Percentiles rank a stretch among this genome's conserved stretches.
phyloP scores from a whole-genome alignment of 2,797 vertebrate species.

The Spondyliosoma cantharus region DNA sequence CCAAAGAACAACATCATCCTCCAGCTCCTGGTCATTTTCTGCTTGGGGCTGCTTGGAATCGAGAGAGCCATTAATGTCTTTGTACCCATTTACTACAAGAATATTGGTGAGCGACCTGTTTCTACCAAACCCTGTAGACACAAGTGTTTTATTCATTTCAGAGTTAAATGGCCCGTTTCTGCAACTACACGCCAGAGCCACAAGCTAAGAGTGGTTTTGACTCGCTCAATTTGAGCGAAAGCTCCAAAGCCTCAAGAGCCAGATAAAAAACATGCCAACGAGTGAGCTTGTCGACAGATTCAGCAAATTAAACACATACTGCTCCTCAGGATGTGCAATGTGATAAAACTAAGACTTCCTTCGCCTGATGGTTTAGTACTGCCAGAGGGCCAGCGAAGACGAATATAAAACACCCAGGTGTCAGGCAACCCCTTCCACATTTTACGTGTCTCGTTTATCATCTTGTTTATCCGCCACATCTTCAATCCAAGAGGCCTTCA shows the following conservation, averaged over 20 bases:
- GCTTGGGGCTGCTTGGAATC: constrained; percentile 89
- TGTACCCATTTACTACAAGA: constrained; percentile 94
- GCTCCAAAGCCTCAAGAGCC: neutral
- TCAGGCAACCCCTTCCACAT: neutral
- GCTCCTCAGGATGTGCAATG: neutral
- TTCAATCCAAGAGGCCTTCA: neutral
- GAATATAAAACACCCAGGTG: neutral
- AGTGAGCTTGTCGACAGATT: neutral
- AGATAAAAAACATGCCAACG: neutral
- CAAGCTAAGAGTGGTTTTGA: neutral
- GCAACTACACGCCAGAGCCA: neutral
- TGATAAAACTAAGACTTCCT: neutral
- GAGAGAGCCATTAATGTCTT: constrained; percentile 93
- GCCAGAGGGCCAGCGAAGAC: constrained; percentile 4
- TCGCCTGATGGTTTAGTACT: neutral
- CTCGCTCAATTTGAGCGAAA: neutral
- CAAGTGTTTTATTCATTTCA: neutral
- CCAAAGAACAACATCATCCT: constrained; percentile 86
- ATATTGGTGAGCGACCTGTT: constrained; percentile 87
- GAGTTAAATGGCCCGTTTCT: neutral
- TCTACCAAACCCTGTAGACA: neutral
- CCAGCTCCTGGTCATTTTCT: constrained; percentile 91
- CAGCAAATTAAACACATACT: neutral
- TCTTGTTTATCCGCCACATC: neutral
- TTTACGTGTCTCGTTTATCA: neutral